Evolutionary conservation across 2,888 invertebrate species (phyloP), one percentile per base, ranked within the genome.

Genomic region (Nymphalis urticae): DNA sequence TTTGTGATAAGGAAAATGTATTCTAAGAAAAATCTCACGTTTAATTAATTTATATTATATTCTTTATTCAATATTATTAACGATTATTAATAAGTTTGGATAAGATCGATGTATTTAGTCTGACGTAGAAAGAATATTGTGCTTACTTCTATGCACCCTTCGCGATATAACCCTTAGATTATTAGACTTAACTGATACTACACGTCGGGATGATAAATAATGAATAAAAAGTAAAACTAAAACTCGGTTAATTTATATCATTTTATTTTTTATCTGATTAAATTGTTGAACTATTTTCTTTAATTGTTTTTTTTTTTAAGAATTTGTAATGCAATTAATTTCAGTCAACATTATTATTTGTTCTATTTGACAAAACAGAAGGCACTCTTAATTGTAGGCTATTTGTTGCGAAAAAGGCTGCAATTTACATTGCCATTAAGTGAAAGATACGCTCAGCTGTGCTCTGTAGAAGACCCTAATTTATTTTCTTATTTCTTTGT

Each of bases 401-500:
- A 42, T 58, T 21, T 42, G 36, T 42, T 58, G 17, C 36, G 54
- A 16, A 64, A 56, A 48, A 64, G 48, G 48, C 54, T 58, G 56
- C 56, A 64, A 64, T 56, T 56, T 64, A 64, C 54, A 56, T 56
- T 54, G 54, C 54, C 27, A 64, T 64, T 64, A 64, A 48, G 17
- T 27, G 56, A 54, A 63, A 64, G 54, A 64, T 64, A 54, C 64
- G 27, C 56, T 54, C 48, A 24, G n/a, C 36, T 48, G 64, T 21
- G 54, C 54, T 63, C 63, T 19, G 54, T n/a, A n/a, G 27, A 54
- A 17, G 54, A 27, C 21, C 48, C 56, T 64, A n/a, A 56, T 64
- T 64, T 64, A 64, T 64, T 64, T 64, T 64, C 63, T 64, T 56
- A 64, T 56, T 48, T 48, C 48, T 53, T 19, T 53, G 54, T 48